phyloP scores from a whole-genome alignment of 2,888 invertebrate species.

The Harmothoe impar region DNA sequence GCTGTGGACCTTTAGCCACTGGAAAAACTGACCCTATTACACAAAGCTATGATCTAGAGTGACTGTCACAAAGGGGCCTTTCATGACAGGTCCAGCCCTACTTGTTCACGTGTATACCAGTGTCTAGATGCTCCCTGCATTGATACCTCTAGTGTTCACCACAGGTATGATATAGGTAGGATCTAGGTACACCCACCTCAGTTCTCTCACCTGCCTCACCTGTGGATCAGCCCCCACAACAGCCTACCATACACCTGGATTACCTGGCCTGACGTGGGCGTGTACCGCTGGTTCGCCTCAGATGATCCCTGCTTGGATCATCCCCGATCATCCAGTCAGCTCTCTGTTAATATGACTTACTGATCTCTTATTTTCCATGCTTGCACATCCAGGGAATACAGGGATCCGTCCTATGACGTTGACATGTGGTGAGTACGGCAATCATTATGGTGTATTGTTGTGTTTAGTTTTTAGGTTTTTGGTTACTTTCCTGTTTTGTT shows the following conservation, averaged over 20 bases:
- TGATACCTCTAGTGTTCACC: too few relatives aligned
- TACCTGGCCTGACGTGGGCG: not conserved
- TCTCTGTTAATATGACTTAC: not conserved
- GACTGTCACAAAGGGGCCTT: too few relatives aligned
- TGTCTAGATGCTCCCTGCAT: too few relatives aligned
- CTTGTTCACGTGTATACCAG: too few relatives aligned
- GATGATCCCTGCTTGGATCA: not conserved
- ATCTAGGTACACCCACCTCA: too few relatives aligned
- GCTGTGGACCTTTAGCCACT: too few relatives aligned
- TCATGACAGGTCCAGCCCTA: too few relatives aligned
- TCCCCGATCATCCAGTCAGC: not conserved
- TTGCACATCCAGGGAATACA: not conserved
- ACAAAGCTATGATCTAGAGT: too few relatives aligned
- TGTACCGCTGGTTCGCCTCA: not conserved
- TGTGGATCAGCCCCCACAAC: not conserved
- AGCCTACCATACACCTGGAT: not conserved
- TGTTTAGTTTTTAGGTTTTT: not conserved
- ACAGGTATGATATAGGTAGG: too few relatives aligned
- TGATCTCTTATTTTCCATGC: not conserved
- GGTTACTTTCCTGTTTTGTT: not conserved
- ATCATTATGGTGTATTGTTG: not conserved
- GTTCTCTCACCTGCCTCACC: not conserved
- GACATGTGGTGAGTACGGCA: slow-evolving; percentile 40
- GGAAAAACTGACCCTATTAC: too few relatives aligned
- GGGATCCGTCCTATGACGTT: not conserved